Conservation (phyloP, 2,888 invertebrate species). For the Barypeithes pellucidus region DNA sequence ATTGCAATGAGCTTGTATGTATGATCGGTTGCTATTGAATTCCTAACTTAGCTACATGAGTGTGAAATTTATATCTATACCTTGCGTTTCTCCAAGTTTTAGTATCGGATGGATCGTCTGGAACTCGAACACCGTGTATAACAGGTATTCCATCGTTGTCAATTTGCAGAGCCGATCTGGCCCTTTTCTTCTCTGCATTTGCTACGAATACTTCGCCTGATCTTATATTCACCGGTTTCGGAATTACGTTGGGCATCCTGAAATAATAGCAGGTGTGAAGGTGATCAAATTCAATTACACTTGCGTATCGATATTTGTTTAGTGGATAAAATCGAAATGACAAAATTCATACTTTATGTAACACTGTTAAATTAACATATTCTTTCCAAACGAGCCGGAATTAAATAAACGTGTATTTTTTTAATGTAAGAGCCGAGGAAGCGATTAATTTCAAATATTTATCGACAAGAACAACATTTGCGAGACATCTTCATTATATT, state of each 20-base stretch:
- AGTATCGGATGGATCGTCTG: slow-evolving; percentile 84
- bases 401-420: too few species aligned
- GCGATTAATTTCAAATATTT: neutral
- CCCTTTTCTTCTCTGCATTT: slow-evolving; percentile 73
- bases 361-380: too few species aligned
- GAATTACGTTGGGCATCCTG: slow-evolving; percentile 73
- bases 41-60: too few species aligned
- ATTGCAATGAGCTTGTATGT: too few species aligned
- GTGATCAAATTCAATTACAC: too few species aligned
- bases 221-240: slow-evolving; percentile 80
- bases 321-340: too few species aligned
- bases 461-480: neutral
- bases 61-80: too few species aligned
- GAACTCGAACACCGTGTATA: slow-evolving; percentile 86
- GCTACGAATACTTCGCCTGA: slow-evolving; percentile 78
- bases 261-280: too few species aligned
- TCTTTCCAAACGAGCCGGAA: too few species aligned
- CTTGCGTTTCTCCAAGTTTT: slow-evolving; percentile 90
- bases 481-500: neutral
- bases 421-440: neutral
- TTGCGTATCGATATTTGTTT: too few species aligned
- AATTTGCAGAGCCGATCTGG: slow-evolving; percentile 77
- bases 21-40: too few species aligned
- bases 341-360: too few species aligned
- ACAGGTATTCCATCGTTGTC: slow-evolving; percentile 85